Evolutionary conservation across 2,113 vertebrate species (phyloP).

Genomic region (Indicator maculatus): DNA sequence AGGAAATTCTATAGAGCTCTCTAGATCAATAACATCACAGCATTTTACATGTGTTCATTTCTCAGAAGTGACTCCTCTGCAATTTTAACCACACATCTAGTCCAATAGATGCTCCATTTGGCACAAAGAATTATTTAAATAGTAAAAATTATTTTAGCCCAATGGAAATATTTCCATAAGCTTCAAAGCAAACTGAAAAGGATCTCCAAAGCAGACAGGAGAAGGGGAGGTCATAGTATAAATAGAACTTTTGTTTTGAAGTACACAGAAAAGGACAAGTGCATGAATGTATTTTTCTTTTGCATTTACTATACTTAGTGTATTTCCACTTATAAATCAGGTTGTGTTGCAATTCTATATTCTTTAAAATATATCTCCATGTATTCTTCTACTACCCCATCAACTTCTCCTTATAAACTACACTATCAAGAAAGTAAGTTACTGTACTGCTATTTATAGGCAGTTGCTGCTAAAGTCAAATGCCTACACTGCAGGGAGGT

Average conservation of each 20-base stretch:
- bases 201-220: background rate
- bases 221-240: background rate
- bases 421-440: background rate
- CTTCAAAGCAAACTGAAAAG: background rate
- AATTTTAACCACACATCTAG: background rate
- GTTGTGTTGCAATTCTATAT: background rate
- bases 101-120: background rate
- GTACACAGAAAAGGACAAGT: background rate
- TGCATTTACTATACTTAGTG: background rate
- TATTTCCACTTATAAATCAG: background rate
- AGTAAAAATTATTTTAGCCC: background rate
- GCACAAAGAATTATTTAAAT: background rate
- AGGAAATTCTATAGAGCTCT: background rate
- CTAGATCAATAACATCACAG: background rate
- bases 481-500: background rate
- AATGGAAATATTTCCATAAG: background rate
- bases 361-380: background rate
- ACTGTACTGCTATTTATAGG: background rate
- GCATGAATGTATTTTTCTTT: background rate
- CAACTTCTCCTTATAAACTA: background rate
- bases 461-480: background rate
- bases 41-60: background rate
- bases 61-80: background rate
- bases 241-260: background rate
- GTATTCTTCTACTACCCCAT: background rate